phyloP scores from a whole-genome alignment of 1,140 invertebrate species.

The Heliconius himera region DNA sequence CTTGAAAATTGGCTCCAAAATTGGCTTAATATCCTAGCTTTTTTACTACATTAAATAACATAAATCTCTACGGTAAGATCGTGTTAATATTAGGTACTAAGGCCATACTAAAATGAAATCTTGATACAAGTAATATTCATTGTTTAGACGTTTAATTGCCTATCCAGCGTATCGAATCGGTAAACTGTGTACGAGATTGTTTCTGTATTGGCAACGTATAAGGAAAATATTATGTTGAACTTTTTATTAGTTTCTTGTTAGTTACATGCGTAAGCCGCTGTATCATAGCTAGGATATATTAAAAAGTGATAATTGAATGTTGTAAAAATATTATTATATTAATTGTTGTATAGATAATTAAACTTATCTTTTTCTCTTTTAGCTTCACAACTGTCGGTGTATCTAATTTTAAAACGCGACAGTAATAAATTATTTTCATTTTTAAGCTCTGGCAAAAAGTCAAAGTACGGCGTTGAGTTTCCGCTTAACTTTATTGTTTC shows the following conservation, averaged over 20 bases:
- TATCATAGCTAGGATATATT: background rate
- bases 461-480: too few relatives aligned
- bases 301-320: background rate
- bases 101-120: background rate
- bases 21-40: too few relatives aligned
- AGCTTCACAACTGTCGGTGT: too few relatives aligned
- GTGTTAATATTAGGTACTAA: background rate
- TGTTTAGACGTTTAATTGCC: slow-evolving; percentile 1
- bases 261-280: background rate
- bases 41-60: too few relatives aligned
- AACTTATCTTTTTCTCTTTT: too few relatives aligned
- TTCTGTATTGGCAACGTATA: background rate
- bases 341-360: background rate
- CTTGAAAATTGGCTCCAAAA: too few relatives aligned
- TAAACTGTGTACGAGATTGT: slow-evolving; percentile 2
- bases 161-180: background rate
- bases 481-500: too few relatives aligned
- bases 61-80: background rate
- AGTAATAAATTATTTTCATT: too few relatives aligned
- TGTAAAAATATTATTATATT: background rate
- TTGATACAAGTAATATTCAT: background rate
- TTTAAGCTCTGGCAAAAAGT: too few relatives aligned
- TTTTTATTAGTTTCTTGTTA: background rate
- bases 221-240: background rate
- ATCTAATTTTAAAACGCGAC: too few relatives aligned